A percentile compares a stretch with the other conserved stretches of the same genome.
Evolutionary conservation across 2,113 vertebrate genomes (phyloP).

Genomic region (Suricata suricatta): DNA sequence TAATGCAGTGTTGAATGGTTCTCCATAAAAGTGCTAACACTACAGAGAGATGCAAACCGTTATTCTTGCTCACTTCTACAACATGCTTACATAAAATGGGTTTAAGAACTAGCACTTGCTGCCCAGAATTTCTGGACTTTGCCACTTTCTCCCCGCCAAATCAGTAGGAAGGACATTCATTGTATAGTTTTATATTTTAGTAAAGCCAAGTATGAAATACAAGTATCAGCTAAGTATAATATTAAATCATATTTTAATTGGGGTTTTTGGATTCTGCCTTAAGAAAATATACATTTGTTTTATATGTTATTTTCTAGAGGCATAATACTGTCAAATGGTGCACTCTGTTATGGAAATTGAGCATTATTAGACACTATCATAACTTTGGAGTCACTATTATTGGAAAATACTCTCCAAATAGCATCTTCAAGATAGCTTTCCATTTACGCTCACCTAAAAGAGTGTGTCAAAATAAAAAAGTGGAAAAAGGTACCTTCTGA

Average conservation of each 20-base stretch:
- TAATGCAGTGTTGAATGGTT: background rate
- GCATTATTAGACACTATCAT: slow-evolving; percentile 54
- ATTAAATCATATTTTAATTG: background rate
- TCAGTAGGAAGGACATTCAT: slow-evolving; percentile 20
- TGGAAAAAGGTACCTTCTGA: background rate
- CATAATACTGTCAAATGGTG: slow-evolving; percentile 54
- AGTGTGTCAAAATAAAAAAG: background rate
- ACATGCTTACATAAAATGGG: background rate
- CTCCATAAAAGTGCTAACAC: background rate
- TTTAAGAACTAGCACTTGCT: background rate
- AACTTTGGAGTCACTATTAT: slow-evolving; percentile 50
- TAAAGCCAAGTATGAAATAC: slow-evolving; percentile 35
- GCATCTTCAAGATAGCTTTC: slow-evolving; percentile 11
- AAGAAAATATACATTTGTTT: slow-evolving; percentile 29
- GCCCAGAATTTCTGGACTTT: slow-evolving; percentile 9
- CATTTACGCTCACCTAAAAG: slow-evolving; percentile 19
- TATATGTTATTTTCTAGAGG: slow-evolving; percentile 39
- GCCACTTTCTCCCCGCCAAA: background rate
- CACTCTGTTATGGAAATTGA: slow-evolving; percentile 57
- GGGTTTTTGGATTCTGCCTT: background rate
- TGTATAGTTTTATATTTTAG: slow-evolving; percentile 50
- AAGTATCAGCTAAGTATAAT: background rate
- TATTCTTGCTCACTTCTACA: background rate
- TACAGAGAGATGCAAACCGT: background rate
- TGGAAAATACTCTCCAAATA: background rate